Base-by-base conservation (phyloP, 2,888 invertebrate genomes). In the Melinaea menophilus region DNA sequence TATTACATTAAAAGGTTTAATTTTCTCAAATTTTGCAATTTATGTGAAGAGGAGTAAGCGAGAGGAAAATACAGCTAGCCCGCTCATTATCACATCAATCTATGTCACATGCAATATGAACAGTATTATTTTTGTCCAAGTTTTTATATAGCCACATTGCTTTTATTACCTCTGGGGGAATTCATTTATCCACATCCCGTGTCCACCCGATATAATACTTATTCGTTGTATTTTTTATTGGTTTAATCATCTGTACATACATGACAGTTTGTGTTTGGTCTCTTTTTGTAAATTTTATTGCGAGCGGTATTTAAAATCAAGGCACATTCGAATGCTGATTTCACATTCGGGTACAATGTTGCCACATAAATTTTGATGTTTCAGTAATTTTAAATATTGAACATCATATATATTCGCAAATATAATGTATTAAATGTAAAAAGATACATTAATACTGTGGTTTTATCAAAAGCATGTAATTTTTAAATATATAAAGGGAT, bases 11-110 rank as follows among this genome's bases (percentile, higher is more conserved):
- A 31, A 51, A 3, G 2, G 5, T 31, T 7, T n/a, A 4, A 48
- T 31, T 31, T 9, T 31, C 5, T 31, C 31, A 9, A 5, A 31
- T 51, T 51, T 51, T 51, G 51, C 22, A 51, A 51, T 31, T 51
- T 31, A 51, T 9, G 5, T 31, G 33, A 22, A 34, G 11, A 58
- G 46, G 61, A 48, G 47, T 33, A 47, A 67, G 54, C 48, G 48
- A 59, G 59, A 58, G 33, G 46, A 37, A 41, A 41, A 12, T 59
- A 59, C 61, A 66, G 58, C 61, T 51, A 58, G 71, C 63, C 63
- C 71, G 51, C 63, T 73, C 69, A 58, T 65, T 61, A 71, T 62
- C 69, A 72, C 78, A 82, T 82, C 79, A 80, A 82, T 82, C 79
- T 73, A 68, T 71, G 80, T 80, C 79, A 71, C 72, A 69, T 74